Evolutionary conservation across 1,140 invertebrate species (phyloP).

Genomic region (Chrysomallon squamiferum): DNA sequence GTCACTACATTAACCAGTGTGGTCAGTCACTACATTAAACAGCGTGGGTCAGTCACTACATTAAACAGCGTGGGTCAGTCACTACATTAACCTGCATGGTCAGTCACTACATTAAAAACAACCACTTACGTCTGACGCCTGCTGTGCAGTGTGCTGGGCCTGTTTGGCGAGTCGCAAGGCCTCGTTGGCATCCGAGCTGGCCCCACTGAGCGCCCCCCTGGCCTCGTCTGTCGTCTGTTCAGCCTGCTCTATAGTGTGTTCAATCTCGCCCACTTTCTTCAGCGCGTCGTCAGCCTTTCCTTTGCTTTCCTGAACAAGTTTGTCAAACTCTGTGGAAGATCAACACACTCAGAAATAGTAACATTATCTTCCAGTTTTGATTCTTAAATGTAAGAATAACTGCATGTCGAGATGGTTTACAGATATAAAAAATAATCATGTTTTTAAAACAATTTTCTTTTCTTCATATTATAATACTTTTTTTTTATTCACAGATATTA

Average conservation of each 20-base stretch:
- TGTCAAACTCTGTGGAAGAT: slow-evolving; percentile 82
- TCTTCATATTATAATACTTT: too few relatives aligned
- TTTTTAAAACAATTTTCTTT: too few relatives aligned
- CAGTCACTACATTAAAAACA: too few relatives aligned
- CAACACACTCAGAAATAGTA: slow-evolving; percentile 1
- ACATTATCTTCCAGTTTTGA: background rate
- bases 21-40: too few relatives aligned
- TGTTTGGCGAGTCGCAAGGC: slow-evolving; percentile 78
- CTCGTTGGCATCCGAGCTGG: slow-evolving; percentile 78
- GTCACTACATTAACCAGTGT: too few relatives aligned
- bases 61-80: too few relatives aligned
- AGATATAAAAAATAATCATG: background rate
- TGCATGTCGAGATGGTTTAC: background rate
- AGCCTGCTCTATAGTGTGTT: slow-evolving; percentile 71
- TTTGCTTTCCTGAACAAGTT: slow-evolving; percentile 82
- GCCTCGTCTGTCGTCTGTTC: slow-evolving; percentile 69
- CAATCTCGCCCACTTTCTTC: slow-evolving; percentile 69
- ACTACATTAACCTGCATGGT: too few relatives aligned
- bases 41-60: too few relatives aligned
- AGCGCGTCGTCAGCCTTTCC: slow-evolving; percentile 76
- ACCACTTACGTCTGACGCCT: slow-evolving; percentile 75
- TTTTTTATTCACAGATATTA: too few relatives aligned
- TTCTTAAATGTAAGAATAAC: background rate
- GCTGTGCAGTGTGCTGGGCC: slow-evolving; percentile 76
- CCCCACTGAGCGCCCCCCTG: slow-evolving; percentile 70